A percentile compares a stretch with the other conserved stretches of the same genome.
Conservation (phyloP, 2,113 vertebrate species). For the Indicator maculatus region DNA sequence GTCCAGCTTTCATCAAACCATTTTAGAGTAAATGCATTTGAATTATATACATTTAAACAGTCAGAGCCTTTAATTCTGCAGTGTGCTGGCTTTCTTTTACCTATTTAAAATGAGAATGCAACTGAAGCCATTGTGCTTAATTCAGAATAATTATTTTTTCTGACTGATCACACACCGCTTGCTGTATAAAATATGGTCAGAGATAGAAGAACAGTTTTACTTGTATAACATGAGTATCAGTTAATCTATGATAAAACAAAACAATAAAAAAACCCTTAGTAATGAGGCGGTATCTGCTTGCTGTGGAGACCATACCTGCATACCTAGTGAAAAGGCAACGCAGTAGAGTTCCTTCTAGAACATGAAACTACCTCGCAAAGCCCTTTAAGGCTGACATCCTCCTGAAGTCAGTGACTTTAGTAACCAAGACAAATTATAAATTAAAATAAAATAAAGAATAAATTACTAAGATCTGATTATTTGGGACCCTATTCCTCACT, state of each 20-base stretch:
- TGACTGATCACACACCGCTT: not conserved
- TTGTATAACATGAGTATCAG: conserved; percentile 20
- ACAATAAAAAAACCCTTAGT: not conserved
- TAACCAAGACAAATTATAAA: conserved; percentile 50
- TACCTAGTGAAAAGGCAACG: conserved; percentile 35
- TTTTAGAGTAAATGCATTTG: not conserved
- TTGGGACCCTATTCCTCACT: not conserved
- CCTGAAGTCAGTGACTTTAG: conserved; percentile 53
- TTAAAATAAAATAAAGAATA: conserved; percentile 16
- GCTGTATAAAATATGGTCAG: not conserved
- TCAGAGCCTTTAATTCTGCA: not conserved
- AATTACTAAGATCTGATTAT: conserved; percentile 21
- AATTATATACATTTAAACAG: not conserved
- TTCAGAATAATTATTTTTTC: conserved; percentile 11
- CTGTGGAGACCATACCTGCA: conserved; percentile 33
- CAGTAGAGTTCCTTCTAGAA: conserved; percentile 38
- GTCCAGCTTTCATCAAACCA: not conserved
- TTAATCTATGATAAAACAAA: conserved; percentile 53
- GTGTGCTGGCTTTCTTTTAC: not conserved
- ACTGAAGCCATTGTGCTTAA: not conserved
- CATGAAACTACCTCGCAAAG: conserved; percentile 6
- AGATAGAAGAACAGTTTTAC: conserved; percentile 28
- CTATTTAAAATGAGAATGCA: not conserved
- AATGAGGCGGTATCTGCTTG: conserved; percentile 36
- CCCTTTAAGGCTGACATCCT: conserved; percentile 31